Evolutionary conservation across 2,888 invertebrate species (phyloP), one percentile per base, ranked within the genome.

Genomic region (Tiliacea aurago): DNA sequence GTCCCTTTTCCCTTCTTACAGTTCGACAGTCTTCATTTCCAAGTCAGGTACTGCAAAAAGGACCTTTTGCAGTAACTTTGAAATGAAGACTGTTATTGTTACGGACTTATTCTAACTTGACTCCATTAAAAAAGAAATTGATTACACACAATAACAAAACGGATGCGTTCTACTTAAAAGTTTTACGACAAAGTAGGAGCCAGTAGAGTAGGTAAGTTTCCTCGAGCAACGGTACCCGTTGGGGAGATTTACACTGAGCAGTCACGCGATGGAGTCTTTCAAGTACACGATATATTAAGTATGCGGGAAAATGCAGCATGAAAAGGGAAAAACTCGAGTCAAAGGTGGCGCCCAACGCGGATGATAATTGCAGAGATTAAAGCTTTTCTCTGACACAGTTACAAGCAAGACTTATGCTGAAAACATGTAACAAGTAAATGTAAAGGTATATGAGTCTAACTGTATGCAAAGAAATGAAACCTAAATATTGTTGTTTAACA

Each of bases 321-420:
- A 62, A 76, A 85, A 58, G 53, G 51, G 70, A 62, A 62, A 71
- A 62, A 37, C 18, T 72, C 4, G 6, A 53, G 45, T 74, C 69
- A 78, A 76, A 78, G 76, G 71, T 62, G 67, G 23, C 55, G 28
- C 23, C 45, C 56, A 15, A 74, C 55, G 59, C 37, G 7, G 20
- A 56, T 41, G 67, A 66, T 84, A 79, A 85, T 85, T 79, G 62
- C 84, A 55, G 68, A 70, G 75, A 78, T 86, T 84, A 70, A 69
- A 67, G 37, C 45, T 56, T n/a, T 55, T 49, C 45, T 1, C 62
- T 69, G 74, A 56, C 73, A 75, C 51, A 73, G 41, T 63, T 84
- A 58, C 51, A 33, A n/a, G 9, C 15, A 37, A 37, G 37, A 37
- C 41, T 70, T 41, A 13, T 43, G 23, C 45, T 68, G 37, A 13